Evolutionary conservation across 2,113 vertebrate genomes (phyloP), one percentile per base, ranked within the genome.

Genomic region (Lepisosteus osseus): DNA sequence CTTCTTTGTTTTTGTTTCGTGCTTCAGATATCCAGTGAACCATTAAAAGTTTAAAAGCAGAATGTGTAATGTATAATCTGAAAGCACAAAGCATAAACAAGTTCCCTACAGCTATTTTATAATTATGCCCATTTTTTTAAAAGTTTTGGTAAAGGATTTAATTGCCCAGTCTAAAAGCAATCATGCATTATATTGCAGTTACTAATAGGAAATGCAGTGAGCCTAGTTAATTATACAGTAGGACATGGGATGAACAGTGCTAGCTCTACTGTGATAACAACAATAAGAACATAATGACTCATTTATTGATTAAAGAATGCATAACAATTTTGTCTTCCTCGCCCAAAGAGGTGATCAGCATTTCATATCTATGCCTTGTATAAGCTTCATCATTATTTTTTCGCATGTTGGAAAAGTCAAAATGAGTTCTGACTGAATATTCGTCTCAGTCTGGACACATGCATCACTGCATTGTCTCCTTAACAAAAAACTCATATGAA

Each of bases 91-190:
- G 67, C 61, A 54, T 64, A 56, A 74, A 69, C 55, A 6, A 65
- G 44, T 45, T 64, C 67, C 72, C 54, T 29, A 41, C 67, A 47
- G 72, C 51, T 64, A 69, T 65, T 69, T 56, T 11, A 54, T 69
- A 74, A 74, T 74, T 63, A 65, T 42, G 61, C 69, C 72, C 51
- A 55, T 69, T 68, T 68, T 54, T 69, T 45, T 11, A 11, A 29
- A 11, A 29, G 29, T 55, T 64, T 61, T 59, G 54, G 47, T 44
- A 41, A 40, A 66, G 15, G 29, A 17, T 59, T 66, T 61, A 75
- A 70, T 67, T 70, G 68, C 57, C 62, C 68, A 65, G 55, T 64
- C n/a, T 11, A 61, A 54, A 67, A 65, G 43, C 62, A 64, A 1
- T 42, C 44, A 71, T n/a, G 42, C 47, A 61, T 55, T 70, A 11